phyloP scores from a whole-genome alignment of 2,888 invertebrate genomes.

The Autographa pulchrina region DNA sequence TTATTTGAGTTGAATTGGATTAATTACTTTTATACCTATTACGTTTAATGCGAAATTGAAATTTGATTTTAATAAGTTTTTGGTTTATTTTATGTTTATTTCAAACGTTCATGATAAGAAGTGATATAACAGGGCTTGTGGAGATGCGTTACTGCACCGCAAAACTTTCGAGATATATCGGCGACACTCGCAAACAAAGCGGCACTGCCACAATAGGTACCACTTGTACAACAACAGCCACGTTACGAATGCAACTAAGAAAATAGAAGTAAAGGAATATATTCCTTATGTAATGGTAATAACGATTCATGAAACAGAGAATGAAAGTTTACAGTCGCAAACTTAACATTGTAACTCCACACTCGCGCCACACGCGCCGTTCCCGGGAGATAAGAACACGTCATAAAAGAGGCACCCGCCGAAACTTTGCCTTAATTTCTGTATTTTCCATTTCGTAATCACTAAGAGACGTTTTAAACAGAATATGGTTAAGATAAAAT shows the following conservation, averaged over 20 bases:
- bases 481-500: slow-evolving; percentile 69
- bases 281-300: slow-evolving; percentile 65
- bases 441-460: slow-evolving; percentile 78
- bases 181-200: slow-evolving; percentile 85
- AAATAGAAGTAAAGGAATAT: slow-evolving; percentile 55
- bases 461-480: slow-evolving; percentile 69
- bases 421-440: slow-evolving; percentile 84
- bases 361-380: slow-evolving; percentile 75
- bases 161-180: slow-evolving; percentile 87
- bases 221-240: slow-evolving; percentile 75
- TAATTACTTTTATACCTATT: slow-evolving; percentile 5
- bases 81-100: slow-evolving; percentile 28
- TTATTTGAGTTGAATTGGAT: slow-evolving; percentile 42
- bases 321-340: slow-evolving; percentile 65
- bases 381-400: slow-evolving; percentile 84
- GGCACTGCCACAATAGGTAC: slow-evolving; percentile 80
- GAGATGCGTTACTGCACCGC: slow-evolving; percentile 78
- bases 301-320: slow-evolving; percentile 53
- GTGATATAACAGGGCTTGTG: slow-evolving; percentile 64
- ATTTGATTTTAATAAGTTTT: neutral
- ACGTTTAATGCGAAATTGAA: neutral
- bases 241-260: slow-evolving; percentile 59
- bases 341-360: slow-evolving; percentile 63
- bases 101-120: slow-evolving; percentile 62
- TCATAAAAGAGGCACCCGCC: slow-evolving; percentile 84